Base-by-base conservation (phyloP, 2,888 invertebrate genomes). In the Caenorhabditis becei region DNA sequence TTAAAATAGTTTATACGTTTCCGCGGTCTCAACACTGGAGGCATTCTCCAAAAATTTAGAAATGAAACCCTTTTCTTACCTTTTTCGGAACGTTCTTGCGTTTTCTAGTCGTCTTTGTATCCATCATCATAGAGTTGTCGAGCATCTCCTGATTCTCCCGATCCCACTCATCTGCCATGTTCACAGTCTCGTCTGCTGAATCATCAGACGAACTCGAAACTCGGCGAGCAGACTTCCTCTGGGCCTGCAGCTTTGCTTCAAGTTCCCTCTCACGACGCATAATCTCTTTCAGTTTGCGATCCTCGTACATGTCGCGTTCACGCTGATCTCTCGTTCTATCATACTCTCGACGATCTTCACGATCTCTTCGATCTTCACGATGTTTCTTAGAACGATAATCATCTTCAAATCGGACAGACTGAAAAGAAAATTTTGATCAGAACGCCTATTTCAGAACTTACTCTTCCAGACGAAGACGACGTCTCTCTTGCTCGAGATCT, bases 371-470 rank as follows among this genome's bases (percentile, higher is more conserved):
- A 41, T 41, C 14, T 14, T 14, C 14, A 41, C 41, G 41, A 41
- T 41, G 11, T 14, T 41, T 41, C 23, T 62, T 41, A 23, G 28
- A 20, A 10, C 28, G 23, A 41, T 62, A 54, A n/a, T 54, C 71
- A 7, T 72, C 71, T 44, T 65, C 65, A n/a, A 74, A 65, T n/a
- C 65, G 74, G n/a, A 72, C 63, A 4, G 71, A 72, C 56, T 63
- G 18, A 62, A 62, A 20, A 41, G 5, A 53, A 11, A 23, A n/a
- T 2, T 28, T 24, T 4, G 8, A 56, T 35, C 26, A 11, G 32
- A 28, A 7, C n/a, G n/a, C n/a, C n/a, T n/a, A n/a, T n/a, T n/a
- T n/a, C n/a, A n/a, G n/a, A n/a, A 53, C 61, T 28, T 26, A 70
- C 70, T 49, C 74, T 65, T 51, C 74, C 74, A 28, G 74, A 74